phyloP scores from a whole-genome alignment of 2,888 invertebrate genomes.

The Eilema caniola region DNA sequence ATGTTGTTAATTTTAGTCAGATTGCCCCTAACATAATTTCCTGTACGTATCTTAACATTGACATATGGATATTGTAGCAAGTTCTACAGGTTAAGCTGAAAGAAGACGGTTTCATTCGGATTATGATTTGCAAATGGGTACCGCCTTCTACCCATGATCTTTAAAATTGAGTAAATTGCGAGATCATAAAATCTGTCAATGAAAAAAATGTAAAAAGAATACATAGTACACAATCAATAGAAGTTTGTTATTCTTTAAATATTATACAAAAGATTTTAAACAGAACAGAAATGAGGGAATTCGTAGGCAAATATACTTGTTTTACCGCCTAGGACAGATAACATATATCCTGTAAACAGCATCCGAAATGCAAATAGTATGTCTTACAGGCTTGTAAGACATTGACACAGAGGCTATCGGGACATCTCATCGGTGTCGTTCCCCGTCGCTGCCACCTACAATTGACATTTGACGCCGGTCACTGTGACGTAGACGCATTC shows the following conservation, averaged over 20 bases:
- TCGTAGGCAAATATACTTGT: constrained; percentile 51
- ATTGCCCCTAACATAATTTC: not conserved
- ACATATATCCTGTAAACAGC: constrained; percentile 60
- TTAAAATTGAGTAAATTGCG: too few species aligned
- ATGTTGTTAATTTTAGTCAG: not conserved
- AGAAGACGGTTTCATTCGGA: too few species aligned
- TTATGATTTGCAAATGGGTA: not conserved
- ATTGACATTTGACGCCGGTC: constrained; percentile 49
- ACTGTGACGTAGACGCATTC: constrained; percentile 51
- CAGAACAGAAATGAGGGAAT: constrained; percentile 31
- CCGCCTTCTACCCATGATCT: not conserved
- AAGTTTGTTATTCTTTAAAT: not conserved
- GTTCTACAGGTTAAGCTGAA: not conserved
- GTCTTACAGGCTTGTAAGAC: constrained; percentile 71
- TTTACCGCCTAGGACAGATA: constrained; percentile 58
- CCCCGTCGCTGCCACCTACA: constrained; percentile 50
- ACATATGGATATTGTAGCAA: not conserved
- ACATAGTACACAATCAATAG: not conserved
- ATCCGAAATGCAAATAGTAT: constrained; percentile 75
- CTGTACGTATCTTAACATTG: not conserved
- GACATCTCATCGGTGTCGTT: constrained; percentile 52
- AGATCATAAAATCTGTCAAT: not conserved
- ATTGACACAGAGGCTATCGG: constrained; percentile 67
- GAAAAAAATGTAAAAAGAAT: too few species aligned
- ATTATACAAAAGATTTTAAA: not conserved